Base-by-base conservation (phyloP, 2,888 invertebrate species). In the Pachycephus smyrnensis region DNA sequence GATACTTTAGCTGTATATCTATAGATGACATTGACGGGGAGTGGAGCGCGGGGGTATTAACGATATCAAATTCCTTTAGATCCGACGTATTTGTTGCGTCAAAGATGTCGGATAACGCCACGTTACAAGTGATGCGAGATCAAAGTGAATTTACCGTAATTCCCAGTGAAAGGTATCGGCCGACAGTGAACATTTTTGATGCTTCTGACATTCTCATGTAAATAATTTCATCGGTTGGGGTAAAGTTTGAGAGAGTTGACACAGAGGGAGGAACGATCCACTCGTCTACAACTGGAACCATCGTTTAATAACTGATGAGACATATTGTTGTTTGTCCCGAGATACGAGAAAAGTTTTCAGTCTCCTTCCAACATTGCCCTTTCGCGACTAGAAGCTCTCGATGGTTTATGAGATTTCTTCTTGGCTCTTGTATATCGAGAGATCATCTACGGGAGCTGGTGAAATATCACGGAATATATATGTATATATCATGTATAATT, bases 401-500 rank as follows among this genome's bases (percentile, higher is more conserved):
- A 55, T 23, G 23, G 23, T 23, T 55, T 23, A 55, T 55, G 23
- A 55, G 23, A 23, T 23, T 55, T 55, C 55, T 55, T 55, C 6
- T 55, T 55, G 23, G 15, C 23, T 55, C 55, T 23, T 55, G 55
- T 23, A 3, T 55, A 23, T 55, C 23, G 23, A 23, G 2, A 55
- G 9, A 23, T 23, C 55, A 23, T 55, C 23, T 23, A 55, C 23
- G 23, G 9, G 15, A 55, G 23, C 23, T 55, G 55, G 23, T 55
- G 23, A 55, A 55, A 23, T 55, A 55, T 23, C 9, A 23, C 9
- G 35, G 9, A 55, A 9, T 55, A 12, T 12, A 37, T 36, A 40
- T 15, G 15, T 4, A 40, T 23, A 6, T 55, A 55, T 55, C 55
- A 9, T 9, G 73, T 71, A 75, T 77, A 79, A 77, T 88, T 89